Conservation (phyloP, 64 coral and sea anemone species). For the Dendrophyllia cribrosa region DNA sequence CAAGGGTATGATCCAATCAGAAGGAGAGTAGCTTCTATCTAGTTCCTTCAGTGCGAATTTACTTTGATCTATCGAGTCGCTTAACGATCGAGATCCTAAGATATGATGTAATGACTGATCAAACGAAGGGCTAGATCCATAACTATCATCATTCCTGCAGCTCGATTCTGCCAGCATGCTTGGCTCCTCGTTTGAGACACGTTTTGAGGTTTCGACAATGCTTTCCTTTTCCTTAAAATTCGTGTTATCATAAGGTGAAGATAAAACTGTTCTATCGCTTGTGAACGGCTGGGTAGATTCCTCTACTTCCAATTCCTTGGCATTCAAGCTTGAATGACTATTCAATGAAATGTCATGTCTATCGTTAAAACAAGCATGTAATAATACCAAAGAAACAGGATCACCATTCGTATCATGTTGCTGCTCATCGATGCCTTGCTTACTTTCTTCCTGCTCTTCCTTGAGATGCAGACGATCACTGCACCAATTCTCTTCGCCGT, state of each 20-base stretch:
- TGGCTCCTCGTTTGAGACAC: not conserved
- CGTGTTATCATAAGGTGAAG: not conserved
- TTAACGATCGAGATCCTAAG: not conserved
- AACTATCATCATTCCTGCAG: not conserved
- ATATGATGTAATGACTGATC: not conserved
- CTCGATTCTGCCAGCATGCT: not conserved
- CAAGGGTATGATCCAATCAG: conserved; percentile 83
- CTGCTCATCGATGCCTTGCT: not conserved
- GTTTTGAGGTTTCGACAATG: not conserved
- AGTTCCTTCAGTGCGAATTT: not conserved
- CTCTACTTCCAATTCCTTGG: too few species aligned
- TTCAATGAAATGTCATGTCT: not conserved
- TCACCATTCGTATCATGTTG: not conserved
- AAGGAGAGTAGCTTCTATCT: conserved; percentile 40
- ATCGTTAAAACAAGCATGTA: not conserved
- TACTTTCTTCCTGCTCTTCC: not conserved
- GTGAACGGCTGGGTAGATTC: not conserved
- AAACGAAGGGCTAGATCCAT: not conserved
- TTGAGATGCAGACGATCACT: not conserved
- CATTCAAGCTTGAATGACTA: not conserved
- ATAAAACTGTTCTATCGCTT: not conserved
- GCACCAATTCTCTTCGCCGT: not conserved
- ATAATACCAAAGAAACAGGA: not conserved
- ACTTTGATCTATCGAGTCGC: not conserved
- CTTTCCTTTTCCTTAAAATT: not conserved